Base-by-base conservation (phyloP, 2,113 vertebrate species). In the Hystrix cristata region DNA sequence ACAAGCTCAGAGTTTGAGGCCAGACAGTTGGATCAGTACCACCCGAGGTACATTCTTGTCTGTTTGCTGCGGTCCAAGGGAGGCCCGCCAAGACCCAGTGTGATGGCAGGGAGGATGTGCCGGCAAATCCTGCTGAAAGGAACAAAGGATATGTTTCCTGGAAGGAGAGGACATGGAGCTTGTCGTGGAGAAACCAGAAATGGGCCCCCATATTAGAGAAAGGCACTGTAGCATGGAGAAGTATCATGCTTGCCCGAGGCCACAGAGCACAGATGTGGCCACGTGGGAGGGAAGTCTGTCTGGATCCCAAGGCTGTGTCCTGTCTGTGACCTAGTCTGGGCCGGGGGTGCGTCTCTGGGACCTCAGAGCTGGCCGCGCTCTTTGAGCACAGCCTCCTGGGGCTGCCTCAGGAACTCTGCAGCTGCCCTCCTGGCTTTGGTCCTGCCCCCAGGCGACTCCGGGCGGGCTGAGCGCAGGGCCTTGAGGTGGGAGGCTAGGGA, bases 321-420 rank as follows among this genome's bases (percentile, higher is more conserved):
- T 51, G 31, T 34, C 43, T 2, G n/a, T 18, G 46, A 62, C 80
- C 48, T 15, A 82, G 19, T 53, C 71, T 78, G 59, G 60, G n/a
- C 34, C 5, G 55, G 65, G 23, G 34, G 31, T 53, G 71, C 21
- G 7, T 86, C 72, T 59, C 62, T 0, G 2, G 80, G 71, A 64
- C 69, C 29, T 34, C 0, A 19, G 23, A 81, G 18, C 16, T 31
- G 6, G 5, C 23, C 2, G 14, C 31, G 0, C n/a, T 46, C 38
- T 78, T 21, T 51, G 34, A 43, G 25, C 12, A 9, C 43, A 25
- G 14, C 7, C 46, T 90, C 31, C 78, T 18, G 46, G 67, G 57
- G 11, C n/a, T 92, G 15, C 65, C 67, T 51, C 25, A 48, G 19
- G 48, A 25, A 25, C 23, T 53, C 48, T 48, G 25, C 9, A 5